Evolutionary conservation across 2,797 vertebrate genomes (phyloP), one percentile per base, ranked within the genome.

Genomic region (Gymnodraco acuticeps): DNA sequence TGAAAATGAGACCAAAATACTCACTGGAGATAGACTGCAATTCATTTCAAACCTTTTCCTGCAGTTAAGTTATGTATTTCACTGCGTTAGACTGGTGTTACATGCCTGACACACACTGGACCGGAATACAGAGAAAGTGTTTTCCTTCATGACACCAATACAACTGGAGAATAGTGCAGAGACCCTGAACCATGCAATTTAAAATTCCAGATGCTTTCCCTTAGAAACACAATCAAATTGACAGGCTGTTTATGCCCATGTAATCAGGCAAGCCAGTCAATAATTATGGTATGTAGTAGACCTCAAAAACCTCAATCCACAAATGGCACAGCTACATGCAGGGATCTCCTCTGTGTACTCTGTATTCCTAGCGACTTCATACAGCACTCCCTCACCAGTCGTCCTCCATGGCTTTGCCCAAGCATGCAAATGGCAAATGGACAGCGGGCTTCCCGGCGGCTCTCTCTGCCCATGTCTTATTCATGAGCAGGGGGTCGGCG

Each of bases 351-450:
- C 82, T 73, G 83, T 86, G 77, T 81, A 65, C 87, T 60, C 79
- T 62, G 75, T 58, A 75, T 85, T 88, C 82, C 87, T 86, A 75
- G 78, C 41, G 23, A 64, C 81, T 82, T 82, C 74, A 68, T 67
- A 55, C 71, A 70, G 73, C 71, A 59, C 75, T 89, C 89, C 86
- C 85, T 84, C 86, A 81, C 68, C 87, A 75, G 82, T 88, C 85
- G 47, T 91, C 88, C 86, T 92, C 87, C 87, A 73, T 82, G 82
- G 84, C 86, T 91, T 89, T 92, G 91, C 83, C 89, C 93, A 92
- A 92, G 92, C 93, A 91, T 94, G 92, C 88, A 93, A 93, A 93
- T 92, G 89, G 92, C 91, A 94, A 94, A 93, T 90, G 90, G 92
- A 89, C 92, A 90, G 83, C 80, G 80, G 80, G 71, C 68, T 47